These are phyloP conservation scores for Chionoecetes opilio DNA, from an alignment of 1,140 invertebrate genomes.

Conservation along the genomic window DNA sequence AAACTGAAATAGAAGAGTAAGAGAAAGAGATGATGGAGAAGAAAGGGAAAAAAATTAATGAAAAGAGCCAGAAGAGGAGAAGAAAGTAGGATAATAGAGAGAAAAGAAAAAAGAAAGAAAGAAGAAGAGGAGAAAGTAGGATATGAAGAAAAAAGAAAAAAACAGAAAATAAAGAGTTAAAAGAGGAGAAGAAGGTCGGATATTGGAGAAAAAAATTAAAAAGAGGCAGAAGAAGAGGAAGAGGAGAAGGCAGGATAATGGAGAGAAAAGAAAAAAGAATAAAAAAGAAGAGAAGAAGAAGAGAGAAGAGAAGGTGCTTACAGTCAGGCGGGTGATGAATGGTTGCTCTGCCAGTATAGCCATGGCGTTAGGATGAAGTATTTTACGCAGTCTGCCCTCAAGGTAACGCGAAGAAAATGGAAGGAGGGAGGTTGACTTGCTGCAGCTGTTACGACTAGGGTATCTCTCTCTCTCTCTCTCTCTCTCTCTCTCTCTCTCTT, in stretches of 20 bases:
- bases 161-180: background rate
- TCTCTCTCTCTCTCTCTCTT: too few relatives aligned
- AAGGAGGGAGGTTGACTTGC: background rate
- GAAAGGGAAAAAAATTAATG: too few relatives aligned
- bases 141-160: background rate
- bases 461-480: too few relatives aligned
- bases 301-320: background rate
- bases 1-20: too few relatives aligned
- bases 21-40: too few relatives aligned
- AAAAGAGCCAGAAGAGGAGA: too few relatives aligned
- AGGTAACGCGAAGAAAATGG: background rate
- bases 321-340: background rate
- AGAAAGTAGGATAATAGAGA: background rate
- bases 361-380: background rate
- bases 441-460: background rate
- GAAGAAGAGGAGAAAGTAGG: background rate
- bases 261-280: background rate
- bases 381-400: conserved; percentile 5
- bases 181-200: background rate
- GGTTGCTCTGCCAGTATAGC: background rate
- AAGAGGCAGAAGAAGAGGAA: background rate
- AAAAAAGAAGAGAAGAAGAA: background rate
- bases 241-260: background rate
- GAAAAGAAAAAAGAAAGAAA: background rate
- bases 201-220: background rate